These are phyloP conservation scores for Chiloscyllium punctatum DNA, from an alignment of 2,797 vertebrate species.

Conservation along the genomic window DNA sequence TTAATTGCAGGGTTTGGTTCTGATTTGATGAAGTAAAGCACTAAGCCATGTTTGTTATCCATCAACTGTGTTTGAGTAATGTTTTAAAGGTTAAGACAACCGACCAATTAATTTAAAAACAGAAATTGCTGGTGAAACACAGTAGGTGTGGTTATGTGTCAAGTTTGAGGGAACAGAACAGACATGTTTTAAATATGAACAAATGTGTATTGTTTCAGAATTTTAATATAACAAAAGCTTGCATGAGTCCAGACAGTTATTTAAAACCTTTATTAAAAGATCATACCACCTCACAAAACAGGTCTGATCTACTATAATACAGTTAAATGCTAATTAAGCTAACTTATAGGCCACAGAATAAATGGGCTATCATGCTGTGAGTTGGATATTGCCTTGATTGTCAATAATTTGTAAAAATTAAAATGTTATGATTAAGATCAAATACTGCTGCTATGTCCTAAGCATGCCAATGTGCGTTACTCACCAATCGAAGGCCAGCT, in stretches of 20 bases:
- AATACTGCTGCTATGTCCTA: constrained; percentile 59
- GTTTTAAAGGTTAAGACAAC: background rate
- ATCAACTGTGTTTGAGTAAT: background rate
- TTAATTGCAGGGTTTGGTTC: background rate
- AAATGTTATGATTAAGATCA: constrained; percentile 18
- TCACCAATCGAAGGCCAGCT: constrained; percentile 52
- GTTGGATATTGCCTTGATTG: background rate
- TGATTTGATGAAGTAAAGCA: constrained; percentile 5
- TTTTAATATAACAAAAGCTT: background rate
- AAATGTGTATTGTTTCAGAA: background rate
- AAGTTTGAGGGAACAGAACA: background rate
- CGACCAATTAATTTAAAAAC: background rate
- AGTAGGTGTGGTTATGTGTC: background rate
- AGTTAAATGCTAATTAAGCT: background rate
- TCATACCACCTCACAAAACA: background rate
- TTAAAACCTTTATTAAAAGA: constrained; percentile 25
- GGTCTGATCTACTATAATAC: background rate
- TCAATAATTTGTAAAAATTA: background rate
- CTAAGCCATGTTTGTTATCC: background rate
- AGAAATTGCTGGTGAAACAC: too few relatives aligned
- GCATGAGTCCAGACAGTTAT: background rate
- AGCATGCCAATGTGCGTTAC: constrained; percentile 53
- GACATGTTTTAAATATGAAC: constrained; percentile 24
- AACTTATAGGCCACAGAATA: background rate
- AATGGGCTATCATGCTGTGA: background rate